These are phyloP conservation scores for Leucoma salicis DNA, from an alignment of 2,888 invertebrate species.

Conservation along the genomic window DNA sequence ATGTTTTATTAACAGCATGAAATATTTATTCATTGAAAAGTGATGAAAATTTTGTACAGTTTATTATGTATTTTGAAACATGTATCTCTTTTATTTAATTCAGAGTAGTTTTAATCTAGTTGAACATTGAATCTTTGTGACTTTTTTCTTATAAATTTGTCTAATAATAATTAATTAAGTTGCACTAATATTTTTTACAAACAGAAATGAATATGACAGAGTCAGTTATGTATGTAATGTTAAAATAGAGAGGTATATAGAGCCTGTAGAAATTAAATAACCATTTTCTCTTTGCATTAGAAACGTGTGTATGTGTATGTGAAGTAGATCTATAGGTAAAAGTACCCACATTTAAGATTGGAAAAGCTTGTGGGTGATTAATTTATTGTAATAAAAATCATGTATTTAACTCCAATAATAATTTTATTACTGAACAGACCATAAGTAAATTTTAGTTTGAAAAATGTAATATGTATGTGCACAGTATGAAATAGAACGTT, in stretches of 20 bases:
- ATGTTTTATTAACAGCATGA: conserved; percentile 71
- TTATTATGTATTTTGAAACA: conserved; percentile 40
- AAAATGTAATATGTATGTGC: conserved; percentile 9
- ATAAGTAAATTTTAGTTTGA: conserved; percentile 20
- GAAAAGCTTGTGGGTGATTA: conserved; percentile 30
- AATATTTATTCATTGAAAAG: conserved; percentile 17
- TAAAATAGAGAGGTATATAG: conserved; percentile 14
- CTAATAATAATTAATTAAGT: conserved; percentile 30
- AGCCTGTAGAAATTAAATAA: conserved; percentile 19
- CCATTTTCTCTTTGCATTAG: conserved; percentile 14
- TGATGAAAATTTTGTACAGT: conserved; percentile 38
- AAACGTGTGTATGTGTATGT: conserved; percentile 16
- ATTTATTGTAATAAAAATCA: conserved; percentile 24
- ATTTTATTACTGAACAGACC: not conserved
- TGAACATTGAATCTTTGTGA: conserved; percentile 21
- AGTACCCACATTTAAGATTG: conserved; percentile 19
- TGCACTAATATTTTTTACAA: conserved; percentile 27
- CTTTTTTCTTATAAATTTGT: conserved; percentile 31
- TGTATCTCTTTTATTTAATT: conserved; percentile 23
- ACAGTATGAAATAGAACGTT: conserved; percentile 25
- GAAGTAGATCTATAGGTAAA: conserved; percentile 8
- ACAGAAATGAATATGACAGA: conserved; percentile 27
- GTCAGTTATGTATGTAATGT: conserved; percentile 18
- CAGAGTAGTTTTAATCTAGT: conserved; percentile 33
- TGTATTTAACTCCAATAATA: conserved; percentile 20